These are phyloP conservation scores for Monomorium pharaonis DNA, from an alignment of 1,140 invertebrate genomes.

Conservation along the genomic window DNA sequence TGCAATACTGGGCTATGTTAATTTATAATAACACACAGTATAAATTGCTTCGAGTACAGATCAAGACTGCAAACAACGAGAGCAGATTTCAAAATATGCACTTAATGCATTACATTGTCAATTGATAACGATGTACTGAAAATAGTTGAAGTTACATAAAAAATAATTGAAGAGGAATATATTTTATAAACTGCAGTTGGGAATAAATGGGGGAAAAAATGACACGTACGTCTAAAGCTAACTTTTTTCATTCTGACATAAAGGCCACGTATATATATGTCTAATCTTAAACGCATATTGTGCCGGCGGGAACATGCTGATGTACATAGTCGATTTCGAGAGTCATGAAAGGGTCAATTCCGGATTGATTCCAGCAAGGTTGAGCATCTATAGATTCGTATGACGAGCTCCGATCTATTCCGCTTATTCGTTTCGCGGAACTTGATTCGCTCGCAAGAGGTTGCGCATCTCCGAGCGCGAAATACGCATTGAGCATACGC, in stretches of 20 bases:
- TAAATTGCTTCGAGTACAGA: neutral
- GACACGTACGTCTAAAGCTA: neutral
- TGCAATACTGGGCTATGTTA: neutral
- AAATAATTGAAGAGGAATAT: neutral
- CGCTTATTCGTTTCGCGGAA: slow-evolving; percentile 15
- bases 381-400: slow-evolving; percentile 12
- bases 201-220: neutral
- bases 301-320: neutral
- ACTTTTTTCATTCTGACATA: neutral
- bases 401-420: slow-evolving; percentile 29
- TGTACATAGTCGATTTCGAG: neutral
- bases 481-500: neutral
- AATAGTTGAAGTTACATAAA: no score
- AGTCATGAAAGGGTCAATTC: slow-evolving; percentile 1
- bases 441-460: slow-evolving; percentile 27
- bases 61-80: no score
- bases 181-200: neutral
- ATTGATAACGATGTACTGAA: neutral
- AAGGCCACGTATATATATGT: neutral
- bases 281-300: neutral
- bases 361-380: neutral
- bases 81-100: neutral
- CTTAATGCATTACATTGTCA: neutral
- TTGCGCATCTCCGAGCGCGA: slow-evolving; percentile 18
- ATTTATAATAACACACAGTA: neutral